Percentiles rank a stretch among this genome's conserved stretches.
phyloP scores from a whole-genome alignment of 2,797 vertebrate genomes.

The Nyctalus aviator region DNA sequence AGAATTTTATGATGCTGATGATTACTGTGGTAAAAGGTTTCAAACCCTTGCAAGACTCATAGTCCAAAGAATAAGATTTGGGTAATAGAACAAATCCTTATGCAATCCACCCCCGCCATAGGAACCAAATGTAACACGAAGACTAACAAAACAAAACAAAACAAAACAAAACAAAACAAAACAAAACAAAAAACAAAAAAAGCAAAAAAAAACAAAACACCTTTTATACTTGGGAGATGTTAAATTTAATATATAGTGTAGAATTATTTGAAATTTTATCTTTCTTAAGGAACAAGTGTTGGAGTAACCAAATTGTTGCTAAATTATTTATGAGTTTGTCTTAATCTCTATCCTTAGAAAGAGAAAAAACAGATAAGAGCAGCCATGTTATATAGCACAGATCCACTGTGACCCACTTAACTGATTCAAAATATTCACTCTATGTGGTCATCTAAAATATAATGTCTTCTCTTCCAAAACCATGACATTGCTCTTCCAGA shows the following conservation, averaged over 20 bases:
- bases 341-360: neutral
- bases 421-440: neutral
- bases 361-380: neutral
- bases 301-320: neutral
- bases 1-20: neutral
- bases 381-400: neutral
- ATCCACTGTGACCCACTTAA: neutral
- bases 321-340: neutral
- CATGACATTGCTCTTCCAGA: neutral
- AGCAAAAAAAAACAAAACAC: no score
- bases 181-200: no score
- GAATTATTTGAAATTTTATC: neutral
- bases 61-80: neutral
- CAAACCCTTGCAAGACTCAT: neutral
- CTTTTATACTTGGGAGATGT: neutral
- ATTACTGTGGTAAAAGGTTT: neutral
- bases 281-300: neutral
- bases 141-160: neutral
- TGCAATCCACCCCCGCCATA: neutral
- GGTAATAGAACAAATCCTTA: neutral
- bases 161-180: no score
- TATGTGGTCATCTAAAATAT: neutral
- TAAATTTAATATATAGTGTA: neutral
- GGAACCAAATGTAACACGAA: neutral
- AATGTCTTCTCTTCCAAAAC: constrained; percentile 29